These are phyloP conservation scores for Heliconius melpomene DNA, from an alignment of 1,140 invertebrate species.

Conservation along the genomic window DNA sequence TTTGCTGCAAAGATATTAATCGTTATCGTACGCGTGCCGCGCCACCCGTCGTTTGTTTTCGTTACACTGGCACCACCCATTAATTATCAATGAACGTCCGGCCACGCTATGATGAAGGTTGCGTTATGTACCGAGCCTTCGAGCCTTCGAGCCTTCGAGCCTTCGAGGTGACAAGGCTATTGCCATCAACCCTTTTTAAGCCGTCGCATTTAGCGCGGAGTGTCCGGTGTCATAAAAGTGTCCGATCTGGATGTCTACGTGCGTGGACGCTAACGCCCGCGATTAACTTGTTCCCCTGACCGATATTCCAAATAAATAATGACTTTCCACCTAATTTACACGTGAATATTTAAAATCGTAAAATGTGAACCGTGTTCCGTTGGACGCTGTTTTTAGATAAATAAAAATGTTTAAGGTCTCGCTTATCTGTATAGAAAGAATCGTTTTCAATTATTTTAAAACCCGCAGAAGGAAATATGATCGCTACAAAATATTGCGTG, in stretches of 20 bases:
- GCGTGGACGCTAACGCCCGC: conserved; percentile 64
- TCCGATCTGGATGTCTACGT: conserved; percentile 73
- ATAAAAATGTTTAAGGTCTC: conserved; percentile 31
- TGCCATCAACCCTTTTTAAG: conserved; percentile 80
- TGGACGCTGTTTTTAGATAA: conserved; percentile 18
- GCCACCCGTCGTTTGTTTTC: conserved; percentile 77
- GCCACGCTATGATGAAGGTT: conserved; percentile 75
- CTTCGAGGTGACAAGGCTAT: conserved; percentile 76
- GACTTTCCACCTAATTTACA: conserved; percentile 46
- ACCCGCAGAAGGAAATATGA: conserved; percentile 41
- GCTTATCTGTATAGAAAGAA: conserved; percentile 33
- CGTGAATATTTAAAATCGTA: conserved; percentile 40
- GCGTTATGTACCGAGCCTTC: conserved; percentile 65
- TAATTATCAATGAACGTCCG: conserved; percentile 81
- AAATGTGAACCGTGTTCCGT: conserved; percentile 21
- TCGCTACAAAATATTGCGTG: conserved; percentile 43
- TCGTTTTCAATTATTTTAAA: conserved; percentile 45
- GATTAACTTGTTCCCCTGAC: conserved; percentile 72
- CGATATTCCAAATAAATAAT: conserved; percentile 64
- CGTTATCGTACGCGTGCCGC: conserved; percentile 76
- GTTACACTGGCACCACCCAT: conserved; percentile 77
- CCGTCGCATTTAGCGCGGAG: conserved; percentile 74
- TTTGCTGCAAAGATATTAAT: conserved; percentile 79
- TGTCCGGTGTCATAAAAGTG: conserved; percentile 79
- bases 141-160: conserved; percentile 66